These are phyloP conservation scores for Mactromeris polynyma DNA, from an alignment of 2,888 invertebrate genomes.

Conservation along the genomic window DNA sequence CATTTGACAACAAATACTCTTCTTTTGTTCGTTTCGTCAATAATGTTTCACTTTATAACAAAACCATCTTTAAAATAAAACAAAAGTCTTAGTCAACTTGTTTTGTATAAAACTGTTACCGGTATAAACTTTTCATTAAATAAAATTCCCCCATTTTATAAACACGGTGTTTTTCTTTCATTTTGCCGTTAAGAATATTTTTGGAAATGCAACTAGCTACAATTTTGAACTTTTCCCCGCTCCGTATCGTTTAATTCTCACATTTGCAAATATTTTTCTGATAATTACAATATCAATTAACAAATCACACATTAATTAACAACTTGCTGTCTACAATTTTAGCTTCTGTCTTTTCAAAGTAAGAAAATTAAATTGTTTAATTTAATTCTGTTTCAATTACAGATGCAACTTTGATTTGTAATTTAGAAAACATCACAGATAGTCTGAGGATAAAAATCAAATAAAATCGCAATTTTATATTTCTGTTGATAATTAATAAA, in stretches of 20 bases:
- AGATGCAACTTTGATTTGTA: background rate
- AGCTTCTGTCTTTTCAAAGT: background rate
- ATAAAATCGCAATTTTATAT: background rate
- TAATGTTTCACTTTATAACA: constrained; percentile 2
- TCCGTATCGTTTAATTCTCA: background rate
- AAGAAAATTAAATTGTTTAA: background rate
- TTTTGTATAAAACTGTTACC: background rate
- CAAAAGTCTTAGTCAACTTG: background rate
- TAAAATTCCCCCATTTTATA: background rate
- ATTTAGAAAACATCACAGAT: background rate
- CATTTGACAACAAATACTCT: background rate
- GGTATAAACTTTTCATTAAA: background rate
- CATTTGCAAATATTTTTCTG: background rate
- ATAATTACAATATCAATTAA: background rate
- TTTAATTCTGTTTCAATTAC: constrained; percentile 1
- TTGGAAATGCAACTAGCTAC: background rate
- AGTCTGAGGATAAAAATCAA: background rate
- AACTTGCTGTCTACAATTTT: background rate
- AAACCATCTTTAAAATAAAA: background rate
- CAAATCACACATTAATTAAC: background rate
- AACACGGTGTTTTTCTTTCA: background rate
- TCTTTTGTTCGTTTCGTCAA: background rate
- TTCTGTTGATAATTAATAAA: background rate
- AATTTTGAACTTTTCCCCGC: background rate
- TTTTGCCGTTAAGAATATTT: background rate